Evolutionary conservation across 1,140 invertebrate species (phyloP).

Genomic region (Tigriopus japonicus): DNA sequence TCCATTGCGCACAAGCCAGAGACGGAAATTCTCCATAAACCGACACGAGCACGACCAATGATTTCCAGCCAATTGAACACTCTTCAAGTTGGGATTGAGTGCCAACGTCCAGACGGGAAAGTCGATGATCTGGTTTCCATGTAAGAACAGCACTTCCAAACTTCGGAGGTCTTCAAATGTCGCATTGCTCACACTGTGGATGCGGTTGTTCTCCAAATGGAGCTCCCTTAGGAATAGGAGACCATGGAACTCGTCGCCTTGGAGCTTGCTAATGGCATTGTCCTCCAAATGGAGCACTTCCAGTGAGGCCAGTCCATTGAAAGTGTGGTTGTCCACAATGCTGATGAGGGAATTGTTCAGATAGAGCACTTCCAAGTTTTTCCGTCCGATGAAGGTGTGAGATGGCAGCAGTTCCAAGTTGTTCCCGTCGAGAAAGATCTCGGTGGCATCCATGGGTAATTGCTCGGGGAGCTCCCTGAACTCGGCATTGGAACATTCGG

Average conservation of each 20-base stretch:
- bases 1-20: slow-evolving; percentile 44
- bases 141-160: slow-evolving; percentile 45
- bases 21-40: slow-evolving; percentile 51
- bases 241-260: slow-evolving; percentile 61
- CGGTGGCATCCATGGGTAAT: slow-evolving; percentile 77
- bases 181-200: slow-evolving; percentile 46
- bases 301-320: slow-evolving; percentile 53
- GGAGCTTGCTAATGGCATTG: slow-evolving; percentile 47
- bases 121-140: slow-evolving; percentile 51
- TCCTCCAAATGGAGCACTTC: slow-evolving; percentile 60
- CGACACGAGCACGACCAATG: slow-evolving; percentile 72
- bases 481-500: slow-evolving; percentile 56
- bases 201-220: slow-evolving; percentile 65
- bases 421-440: slow-evolving; percentile 73
- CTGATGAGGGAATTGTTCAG: slow-evolving; percentile 63
- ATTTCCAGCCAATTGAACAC: slow-evolving; percentile 49
- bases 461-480: slow-evolving; percentile 51
- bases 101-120: slow-evolving; percentile 49
- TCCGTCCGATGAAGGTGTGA: slow-evolving; percentile 73
- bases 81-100: slow-evolving; percentile 42
- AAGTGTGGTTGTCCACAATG: slow-evolving; percentile 69
- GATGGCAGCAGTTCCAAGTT: slow-evolving; percentile 57
- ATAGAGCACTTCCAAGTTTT: slow-evolving; percentile 55
- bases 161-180: slow-evolving; percentile 49
- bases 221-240: slow-evolving; percentile 56